Evolutionary conservation across 2,888 invertebrate genomes (phyloP).

Genomic region (Yponomeuta cagnagella): DNA sequence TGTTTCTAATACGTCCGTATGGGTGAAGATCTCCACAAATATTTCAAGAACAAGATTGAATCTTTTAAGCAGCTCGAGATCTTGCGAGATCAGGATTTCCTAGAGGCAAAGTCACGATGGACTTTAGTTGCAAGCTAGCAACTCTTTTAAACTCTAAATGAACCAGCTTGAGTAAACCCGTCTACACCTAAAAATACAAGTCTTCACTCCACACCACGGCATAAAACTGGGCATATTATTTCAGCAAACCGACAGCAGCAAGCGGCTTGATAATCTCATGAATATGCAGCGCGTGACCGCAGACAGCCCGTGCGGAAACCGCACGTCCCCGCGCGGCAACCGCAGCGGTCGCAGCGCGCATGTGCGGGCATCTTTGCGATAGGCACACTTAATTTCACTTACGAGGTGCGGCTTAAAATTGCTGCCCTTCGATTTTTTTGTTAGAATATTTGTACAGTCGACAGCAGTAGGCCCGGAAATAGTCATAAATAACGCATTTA

Average conservation of each 20-base stretch:
- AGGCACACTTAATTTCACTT: neutral
- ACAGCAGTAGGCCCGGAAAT: neutral
- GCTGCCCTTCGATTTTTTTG: neutral
- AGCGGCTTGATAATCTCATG: constrained; percentile 46
- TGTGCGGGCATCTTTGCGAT: neutral
- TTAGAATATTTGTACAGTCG: neutral
- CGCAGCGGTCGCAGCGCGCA: neutral
- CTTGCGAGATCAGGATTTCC: no score
- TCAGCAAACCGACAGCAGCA: constrained; percentile 24
- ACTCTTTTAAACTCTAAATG: no score
- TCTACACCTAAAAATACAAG: no score
- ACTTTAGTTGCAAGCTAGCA: no score
- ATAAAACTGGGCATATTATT: constrained; percentile 37
- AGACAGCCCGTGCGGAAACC: constrained; percentile 18
- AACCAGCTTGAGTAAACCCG: no score
- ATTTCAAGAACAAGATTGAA: no score
- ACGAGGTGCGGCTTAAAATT: neutral
- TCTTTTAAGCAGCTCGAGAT: no score
- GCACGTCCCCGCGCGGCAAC: neutral
- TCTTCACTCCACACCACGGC: constrained; percentile 26
- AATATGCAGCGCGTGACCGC: constrained; percentile 49
- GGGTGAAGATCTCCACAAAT: no score
- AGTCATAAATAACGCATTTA: no score
- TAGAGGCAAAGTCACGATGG: no score
- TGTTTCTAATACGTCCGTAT: no score